Evolutionary conservation across 2,888 invertebrate genomes (phyloP).

Genomic region (Limenitis arthemis): DNA sequence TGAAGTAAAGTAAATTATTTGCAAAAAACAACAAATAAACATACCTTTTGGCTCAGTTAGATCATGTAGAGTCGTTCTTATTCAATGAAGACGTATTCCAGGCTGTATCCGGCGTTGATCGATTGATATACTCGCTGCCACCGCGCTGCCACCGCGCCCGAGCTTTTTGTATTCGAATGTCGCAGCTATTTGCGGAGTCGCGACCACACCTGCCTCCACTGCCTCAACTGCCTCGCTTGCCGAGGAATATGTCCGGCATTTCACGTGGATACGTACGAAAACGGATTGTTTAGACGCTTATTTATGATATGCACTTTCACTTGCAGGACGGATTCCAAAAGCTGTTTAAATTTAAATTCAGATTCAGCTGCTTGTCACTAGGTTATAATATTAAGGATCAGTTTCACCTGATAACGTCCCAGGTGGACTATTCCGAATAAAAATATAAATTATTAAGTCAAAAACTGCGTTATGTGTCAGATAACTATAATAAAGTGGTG

Average conservation of each 20-base stretch:
- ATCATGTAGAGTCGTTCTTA: conserved; percentile 32
- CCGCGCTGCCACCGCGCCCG: conserved; percentile 69
- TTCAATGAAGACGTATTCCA: conserved; percentile 71
- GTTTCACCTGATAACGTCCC: too few relatives aligned
- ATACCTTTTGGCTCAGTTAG: not conserved
- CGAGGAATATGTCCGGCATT: conserved; percentile 51
- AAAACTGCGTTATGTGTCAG: too few relatives aligned
- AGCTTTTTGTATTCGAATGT: conserved; percentile 72
- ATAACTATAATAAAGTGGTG: too few relatives aligned
- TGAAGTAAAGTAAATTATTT: too few relatives aligned
- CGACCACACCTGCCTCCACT: conserved; percentile 57
- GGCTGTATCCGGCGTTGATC: conserved; percentile 71
- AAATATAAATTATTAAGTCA: too few relatives aligned
- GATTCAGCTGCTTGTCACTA: too few relatives aligned
- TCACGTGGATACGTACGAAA: conserved; percentile 23
- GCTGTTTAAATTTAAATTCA: too few relatives aligned
- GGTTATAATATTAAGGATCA: too few relatives aligned
- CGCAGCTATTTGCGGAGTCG: conserved; percentile 57
- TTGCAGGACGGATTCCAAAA: not conserved
- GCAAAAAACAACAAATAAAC: not conserved
- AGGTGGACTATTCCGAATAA: too few relatives aligned
- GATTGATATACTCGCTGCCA: conserved; percentile 72
- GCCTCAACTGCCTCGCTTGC: conserved; percentile 49
- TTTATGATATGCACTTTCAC: conserved; percentile 14
- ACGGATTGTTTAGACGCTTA: conserved; percentile 17